These are phyloP conservation scores for Oryzias woworae DNA, from an alignment of 2,113 vertebrate genomes.

Conservation along the genomic window DNA sequence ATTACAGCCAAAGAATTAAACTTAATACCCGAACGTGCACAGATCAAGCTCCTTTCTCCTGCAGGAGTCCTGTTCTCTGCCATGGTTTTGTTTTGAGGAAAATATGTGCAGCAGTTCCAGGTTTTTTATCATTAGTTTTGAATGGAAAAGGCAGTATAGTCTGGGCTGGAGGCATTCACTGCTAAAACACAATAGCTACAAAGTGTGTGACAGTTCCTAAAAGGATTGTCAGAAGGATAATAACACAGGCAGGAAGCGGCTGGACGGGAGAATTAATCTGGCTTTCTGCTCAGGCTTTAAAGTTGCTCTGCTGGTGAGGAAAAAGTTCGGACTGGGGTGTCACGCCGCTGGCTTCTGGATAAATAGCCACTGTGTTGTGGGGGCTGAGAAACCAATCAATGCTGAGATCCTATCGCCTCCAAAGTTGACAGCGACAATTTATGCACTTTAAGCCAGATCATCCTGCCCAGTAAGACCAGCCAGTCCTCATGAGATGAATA, in stretches of 20 bases:
- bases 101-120: slow-evolving; percentile 26
- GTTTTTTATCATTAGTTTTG: slow-evolving; percentile 42
- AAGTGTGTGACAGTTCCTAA: slow-evolving; percentile 76
- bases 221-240: slow-evolving; percentile 77
- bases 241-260: slow-evolving; percentile 63
- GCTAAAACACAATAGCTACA: slow-evolving; percentile 65
- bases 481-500: slow-evolving; percentile 65
- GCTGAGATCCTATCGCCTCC: slow-evolving; percentile 67
- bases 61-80: neutral
- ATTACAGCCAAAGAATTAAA: no score
- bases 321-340: slow-evolving; percentile 62
- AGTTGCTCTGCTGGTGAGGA: slow-evolving; percentile 57
- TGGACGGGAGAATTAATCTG: slow-evolving; percentile 71
- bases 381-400: slow-evolving; percentile 71
- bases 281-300: slow-evolving; percentile 67
- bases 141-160: slow-evolving; percentile 49
- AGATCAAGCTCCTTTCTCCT: no score
- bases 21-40: no score
- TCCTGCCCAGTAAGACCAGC: slow-evolving; percentile 53
- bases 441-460: slow-evolving; percentile 66
- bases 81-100: neutral
- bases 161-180: slow-evolving; percentile 44
- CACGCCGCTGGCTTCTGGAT: slow-evolving; percentile 62
- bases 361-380: slow-evolving; percentile 60
- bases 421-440: slow-evolving; percentile 66